Base-by-base conservation (phyloP, 2,113 vertebrate species). In the Ictalurus furcatus region DNA sequence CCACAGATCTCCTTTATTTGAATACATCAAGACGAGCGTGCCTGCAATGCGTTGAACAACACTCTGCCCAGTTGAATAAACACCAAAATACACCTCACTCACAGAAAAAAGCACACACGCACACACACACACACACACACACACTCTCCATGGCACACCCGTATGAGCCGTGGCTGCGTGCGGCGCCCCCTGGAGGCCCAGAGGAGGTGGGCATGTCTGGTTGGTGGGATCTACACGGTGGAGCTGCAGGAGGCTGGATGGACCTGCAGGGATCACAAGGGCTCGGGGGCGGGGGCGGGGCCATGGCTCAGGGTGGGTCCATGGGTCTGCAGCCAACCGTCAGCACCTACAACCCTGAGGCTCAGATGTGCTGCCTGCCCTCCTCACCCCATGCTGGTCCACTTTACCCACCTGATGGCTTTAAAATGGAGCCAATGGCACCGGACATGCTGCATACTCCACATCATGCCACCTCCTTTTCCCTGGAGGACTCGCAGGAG, bases 151-250 rank as follows among this genome's bases (percentile, higher is more conserved):
- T 99, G 98, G 97, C 97, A 58, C 98, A 99, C 90, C 97, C 97
- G 1, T 98, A 98, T 4, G 98, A 99, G 92, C 95, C 97, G 9
- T 99, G 98, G 98, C 93, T 98, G 93, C 94, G 98, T 79, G 96
- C 98, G n/a, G 96, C 97, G 21, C 96, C 96, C 61, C 92, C 97
- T 61, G 94, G 96, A 61, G 93, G 93, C 25, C 89, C 96, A 0
- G 98, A 99, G 7, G 98, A 98, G 6, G 95, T 97, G 92, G 96
- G 96, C 0, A 94, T 97, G 93, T 95, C 96, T 0, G 93, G 96
- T 28, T 99, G 98, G 98, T 99, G 98, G 98, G 98, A 99, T 87
- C 96, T 98, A 71, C 98, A 98, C 85, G 93, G 97, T 0, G 97
- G 97, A 14, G 71, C 86, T 11, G 92, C 97, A 52, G 94, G 94